Conservation (phyloP, 2,888 invertebrate genomes). For the Latrodectus hesperus region DNA sequence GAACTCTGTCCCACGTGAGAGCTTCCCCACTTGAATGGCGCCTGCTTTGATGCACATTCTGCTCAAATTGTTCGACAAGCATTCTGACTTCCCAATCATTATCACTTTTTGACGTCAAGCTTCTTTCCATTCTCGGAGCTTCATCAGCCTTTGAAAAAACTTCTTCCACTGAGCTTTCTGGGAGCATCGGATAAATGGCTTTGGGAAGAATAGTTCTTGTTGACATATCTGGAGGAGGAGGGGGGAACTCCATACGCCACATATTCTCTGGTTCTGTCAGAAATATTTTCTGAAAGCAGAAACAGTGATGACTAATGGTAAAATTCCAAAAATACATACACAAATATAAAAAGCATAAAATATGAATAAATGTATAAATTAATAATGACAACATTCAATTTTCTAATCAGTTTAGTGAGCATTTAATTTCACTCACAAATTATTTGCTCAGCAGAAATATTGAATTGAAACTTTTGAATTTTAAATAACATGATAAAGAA, state of each 20-base stretch:
- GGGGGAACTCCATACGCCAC: slow-evolving; percentile 68
- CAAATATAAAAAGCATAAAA: too few species aligned
- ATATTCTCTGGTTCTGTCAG: slow-evolving; percentile 39
- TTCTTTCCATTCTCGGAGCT: not conserved
- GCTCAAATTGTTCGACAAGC: slow-evolving; percentile 84
- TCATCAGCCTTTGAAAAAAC: slow-evolving; percentile 16
- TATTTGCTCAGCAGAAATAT: too few species aligned
- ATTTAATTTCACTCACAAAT: too few species aligned
- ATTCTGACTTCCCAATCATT: slow-evolving; percentile 84
- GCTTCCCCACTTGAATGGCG: slow-evolving; percentile 57
- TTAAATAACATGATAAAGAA: too few species aligned
- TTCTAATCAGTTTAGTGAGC: too few species aligned
- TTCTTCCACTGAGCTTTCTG: slow-evolving; percentile 39
- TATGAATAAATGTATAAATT: too few species aligned
- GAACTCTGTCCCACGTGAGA: slow-evolving; percentile 44
- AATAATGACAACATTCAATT: too few species aligned
- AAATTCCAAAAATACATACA: too few species aligned
- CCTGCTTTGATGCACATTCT: slow-evolving; percentile 71
- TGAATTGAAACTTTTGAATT: too few species aligned
- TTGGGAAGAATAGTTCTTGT: slow-evolving; percentile 5
- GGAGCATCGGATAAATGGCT: slow-evolving; percentile 29
- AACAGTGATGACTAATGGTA: too few species aligned
- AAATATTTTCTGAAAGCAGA: not conserved
- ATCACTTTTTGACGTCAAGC: slow-evolving; percentile 8
- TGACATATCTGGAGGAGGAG: slow-evolving; percentile 28